These are phyloP conservation scores for Axea sp. DNA, from an alignment of 2,888 invertebrate genomes.

Conservation along the genomic window DNA sequence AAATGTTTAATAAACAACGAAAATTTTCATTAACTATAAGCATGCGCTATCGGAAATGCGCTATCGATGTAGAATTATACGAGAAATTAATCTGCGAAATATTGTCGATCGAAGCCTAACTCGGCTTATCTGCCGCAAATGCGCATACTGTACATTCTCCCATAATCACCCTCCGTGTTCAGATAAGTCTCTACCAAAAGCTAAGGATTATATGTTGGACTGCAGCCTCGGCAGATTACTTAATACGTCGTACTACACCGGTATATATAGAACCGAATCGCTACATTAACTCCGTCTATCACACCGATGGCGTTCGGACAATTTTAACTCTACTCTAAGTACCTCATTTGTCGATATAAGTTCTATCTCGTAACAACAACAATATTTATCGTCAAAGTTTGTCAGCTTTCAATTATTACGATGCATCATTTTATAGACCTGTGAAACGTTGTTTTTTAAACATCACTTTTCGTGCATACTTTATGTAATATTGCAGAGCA, in stretches of 20 bases:
- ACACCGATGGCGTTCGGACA: constrained; percentile 44
- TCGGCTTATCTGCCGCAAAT: constrained; percentile 60
- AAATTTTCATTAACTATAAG: constrained; percentile 36
- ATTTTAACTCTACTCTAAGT: constrained; percentile 47
- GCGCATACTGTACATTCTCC: constrained; percentile 70
- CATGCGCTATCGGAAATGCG: constrained; percentile 20
- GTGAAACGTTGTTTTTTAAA: no score
- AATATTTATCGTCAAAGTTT: constrained; percentile 25
- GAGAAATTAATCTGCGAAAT: constrained; percentile 60
- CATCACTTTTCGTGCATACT: no score
- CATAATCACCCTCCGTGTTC: constrained; percentile 69
- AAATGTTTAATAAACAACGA: background rate
- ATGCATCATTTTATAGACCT: no score
- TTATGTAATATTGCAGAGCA: no score
- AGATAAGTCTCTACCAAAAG: constrained; percentile 63
- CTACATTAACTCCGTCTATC: constrained; percentile 73
- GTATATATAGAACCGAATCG: constrained; percentile 63
- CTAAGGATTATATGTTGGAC: constrained; percentile 71
- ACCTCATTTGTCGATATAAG: constrained; percentile 37
- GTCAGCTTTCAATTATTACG: no score
- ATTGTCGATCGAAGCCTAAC: constrained; percentile 57
- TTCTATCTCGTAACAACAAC: constrained; percentile 2
- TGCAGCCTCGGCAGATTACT: constrained; percentile 66
- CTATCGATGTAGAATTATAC: constrained; percentile 53
- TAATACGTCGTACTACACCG: constrained; percentile 65